Conservation (phyloP, 2,888 invertebrate genomes). For the Mythimna ferrago region DNA sequence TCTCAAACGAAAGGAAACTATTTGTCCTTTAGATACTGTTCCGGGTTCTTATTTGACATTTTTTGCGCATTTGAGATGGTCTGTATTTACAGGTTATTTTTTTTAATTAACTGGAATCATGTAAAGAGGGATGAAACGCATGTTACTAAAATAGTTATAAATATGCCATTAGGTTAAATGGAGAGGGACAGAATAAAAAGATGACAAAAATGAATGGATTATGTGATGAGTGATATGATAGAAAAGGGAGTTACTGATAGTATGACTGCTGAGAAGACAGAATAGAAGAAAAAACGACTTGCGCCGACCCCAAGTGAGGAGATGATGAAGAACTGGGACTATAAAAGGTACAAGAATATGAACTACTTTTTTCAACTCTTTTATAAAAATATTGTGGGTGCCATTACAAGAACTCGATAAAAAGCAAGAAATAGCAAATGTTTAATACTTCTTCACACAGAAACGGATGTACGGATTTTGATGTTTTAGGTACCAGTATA, state of each 20-base stretch:
- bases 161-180: no score
- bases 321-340: neutral
- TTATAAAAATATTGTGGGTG: neutral
- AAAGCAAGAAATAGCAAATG: neutral
- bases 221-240: no score
- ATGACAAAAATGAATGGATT: no score
- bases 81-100: neutral
- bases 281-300: no score
- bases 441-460: neutral
- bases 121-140: no score
- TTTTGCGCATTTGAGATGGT: neutral
- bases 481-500: no score
- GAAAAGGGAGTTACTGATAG: no score
- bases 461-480: no score
- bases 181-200: no score
- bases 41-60: neutral
- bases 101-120: neutral
- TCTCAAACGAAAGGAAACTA: slow-evolving; percentile 18
- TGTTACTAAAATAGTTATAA: no score
- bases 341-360: neutral
- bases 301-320: no score
- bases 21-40: slow-evolving; percentile 28
- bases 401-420: neutral
- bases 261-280: no score
- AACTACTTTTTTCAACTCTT: neutral